A percentile compares a stretch with the other conserved stretches of the same genome.
phyloP scores from a whole-genome alignment of 92 coral and sea anemone genomes.

The Zoanthus gigantus region DNA sequence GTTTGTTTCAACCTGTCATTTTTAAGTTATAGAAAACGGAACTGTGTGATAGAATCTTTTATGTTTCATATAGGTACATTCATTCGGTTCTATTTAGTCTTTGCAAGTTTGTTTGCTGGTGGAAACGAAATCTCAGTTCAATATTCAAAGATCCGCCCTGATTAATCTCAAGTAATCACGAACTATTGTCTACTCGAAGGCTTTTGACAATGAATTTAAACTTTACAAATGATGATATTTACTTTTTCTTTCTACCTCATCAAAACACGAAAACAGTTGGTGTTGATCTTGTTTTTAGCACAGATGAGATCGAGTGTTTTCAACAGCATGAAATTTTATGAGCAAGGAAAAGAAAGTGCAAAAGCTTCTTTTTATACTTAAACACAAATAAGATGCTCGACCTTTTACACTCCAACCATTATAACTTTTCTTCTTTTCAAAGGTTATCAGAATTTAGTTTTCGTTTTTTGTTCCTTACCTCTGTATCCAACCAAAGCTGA shows the following conservation, averaged over 20 bases:
- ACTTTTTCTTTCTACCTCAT: not conserved
- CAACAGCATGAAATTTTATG: not conserved
- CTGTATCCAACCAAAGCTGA: slow-evolving; percentile 31
- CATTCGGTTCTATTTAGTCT: not conserved
- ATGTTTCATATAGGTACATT: not conserved
- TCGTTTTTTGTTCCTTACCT: slow-evolving; percentile 2
- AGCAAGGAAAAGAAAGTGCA: not conserved
- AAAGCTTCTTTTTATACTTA: no score
- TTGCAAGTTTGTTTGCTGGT: not conserved
- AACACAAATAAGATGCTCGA: no score
- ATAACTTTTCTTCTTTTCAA: no score
- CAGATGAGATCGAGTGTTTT: not conserved
- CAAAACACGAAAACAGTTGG: not conserved
- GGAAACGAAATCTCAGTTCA: not conserved
- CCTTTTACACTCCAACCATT: no score
- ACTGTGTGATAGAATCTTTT: not conserved
- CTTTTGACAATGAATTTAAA: not conserved
- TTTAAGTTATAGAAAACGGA: not conserved
- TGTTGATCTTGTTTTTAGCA: not conserved
- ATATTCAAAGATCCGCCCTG: not conserved
- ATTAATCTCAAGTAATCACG: not conserved
- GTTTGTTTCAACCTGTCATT: not conserved
- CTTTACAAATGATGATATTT: not conserved
- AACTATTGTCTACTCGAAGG: not conserved
- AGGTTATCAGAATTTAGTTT: not conserved